Conservation (phyloP, 2,113 vertebrate genomes). For the Pholis gunnellus region DNA sequence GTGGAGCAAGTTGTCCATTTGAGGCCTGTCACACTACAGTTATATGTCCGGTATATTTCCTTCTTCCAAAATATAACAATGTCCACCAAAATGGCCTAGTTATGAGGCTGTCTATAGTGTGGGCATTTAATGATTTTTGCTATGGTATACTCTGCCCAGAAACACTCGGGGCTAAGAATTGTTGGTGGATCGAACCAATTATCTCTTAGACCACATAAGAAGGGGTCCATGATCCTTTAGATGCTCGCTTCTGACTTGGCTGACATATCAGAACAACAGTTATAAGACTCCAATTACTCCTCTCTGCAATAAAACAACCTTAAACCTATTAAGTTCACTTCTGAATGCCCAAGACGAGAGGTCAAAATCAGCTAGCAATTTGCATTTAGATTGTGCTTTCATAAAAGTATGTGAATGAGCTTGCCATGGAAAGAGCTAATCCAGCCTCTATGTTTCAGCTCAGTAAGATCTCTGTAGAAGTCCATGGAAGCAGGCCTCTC, state of each 20-base stretch:
- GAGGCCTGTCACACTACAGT: not conserved
- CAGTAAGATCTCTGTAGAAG: slow-evolving; percentile 22
- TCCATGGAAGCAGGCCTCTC: not conserved
- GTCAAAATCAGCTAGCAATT: slow-evolving; percentile 64
- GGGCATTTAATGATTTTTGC: not conserved
- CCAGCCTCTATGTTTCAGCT: slow-evolving; percentile 31
- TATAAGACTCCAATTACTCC: slow-evolving; percentile 33
- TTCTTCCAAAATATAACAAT: not conserved
- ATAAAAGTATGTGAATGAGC: slow-evolving; percentile 45
- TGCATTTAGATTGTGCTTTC: slow-evolving; percentile 80
- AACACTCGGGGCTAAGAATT: not conserved
- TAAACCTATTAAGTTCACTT: slow-evolving; percentile 67
- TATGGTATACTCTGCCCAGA: not conserved
- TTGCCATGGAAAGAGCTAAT: slow-evolving; percentile 48
- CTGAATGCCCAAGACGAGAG: slow-evolving; percentile 60
- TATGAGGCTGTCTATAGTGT: not conserved
- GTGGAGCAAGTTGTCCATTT: not conserved
- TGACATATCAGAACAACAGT: slow-evolving; percentile 31
- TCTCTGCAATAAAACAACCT: slow-evolving; percentile 35
- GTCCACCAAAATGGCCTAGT: not conserved
- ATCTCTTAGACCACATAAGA: not conserved
- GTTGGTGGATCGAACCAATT: not conserved
- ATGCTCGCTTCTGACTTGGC: slow-evolving; percentile 1
- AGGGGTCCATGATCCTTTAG: not conserved
- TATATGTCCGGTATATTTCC: not conserved